A percentile compares a stretch with the other conserved stretches of the same genome.
Evolutionary conservation across 2,797 vertebrate genomes (phyloP).

Genomic region (Vespertilio murinus): DNA sequence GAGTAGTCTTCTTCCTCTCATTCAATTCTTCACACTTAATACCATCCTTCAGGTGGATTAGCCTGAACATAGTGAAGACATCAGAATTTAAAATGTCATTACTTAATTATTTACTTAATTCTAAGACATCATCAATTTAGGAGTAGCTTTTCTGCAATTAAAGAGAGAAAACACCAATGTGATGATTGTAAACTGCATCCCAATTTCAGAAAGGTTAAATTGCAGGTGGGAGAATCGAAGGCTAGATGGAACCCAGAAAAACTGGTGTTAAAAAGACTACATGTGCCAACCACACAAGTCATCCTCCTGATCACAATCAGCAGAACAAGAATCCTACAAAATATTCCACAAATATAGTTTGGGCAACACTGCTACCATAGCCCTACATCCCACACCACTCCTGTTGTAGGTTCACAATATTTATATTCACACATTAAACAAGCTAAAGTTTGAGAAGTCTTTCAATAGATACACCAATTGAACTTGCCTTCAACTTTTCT

Average conservation of each 20-base stretch:
- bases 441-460: neutral
- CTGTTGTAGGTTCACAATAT: neutral
- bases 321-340: neutral
- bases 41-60: neutral
- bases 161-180: neutral
- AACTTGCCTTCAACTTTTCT: neutral
- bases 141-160: constrained; percentile 32
- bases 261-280: neutral
- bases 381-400: neutral
- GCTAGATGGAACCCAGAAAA: neutral
- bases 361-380: neutral
- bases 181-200: neutral
- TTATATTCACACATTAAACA: neutral
- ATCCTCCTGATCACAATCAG: neutral
- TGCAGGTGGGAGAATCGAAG: neutral
- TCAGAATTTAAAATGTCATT: constrained; percentile 37
- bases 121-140: neutral
- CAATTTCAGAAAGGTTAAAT: neutral
- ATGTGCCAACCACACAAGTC: neutral
- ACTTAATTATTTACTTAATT: constrained; percentile 48
- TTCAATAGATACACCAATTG: neutral
- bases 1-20: neutral
- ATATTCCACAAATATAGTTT: neutral
- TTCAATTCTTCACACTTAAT: constrained; percentile 38
- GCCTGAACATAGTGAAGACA: constrained; percentile 20